Conservation (phyloP, 2,888 invertebrate species). For the Metacarcinus magister region DNA sequence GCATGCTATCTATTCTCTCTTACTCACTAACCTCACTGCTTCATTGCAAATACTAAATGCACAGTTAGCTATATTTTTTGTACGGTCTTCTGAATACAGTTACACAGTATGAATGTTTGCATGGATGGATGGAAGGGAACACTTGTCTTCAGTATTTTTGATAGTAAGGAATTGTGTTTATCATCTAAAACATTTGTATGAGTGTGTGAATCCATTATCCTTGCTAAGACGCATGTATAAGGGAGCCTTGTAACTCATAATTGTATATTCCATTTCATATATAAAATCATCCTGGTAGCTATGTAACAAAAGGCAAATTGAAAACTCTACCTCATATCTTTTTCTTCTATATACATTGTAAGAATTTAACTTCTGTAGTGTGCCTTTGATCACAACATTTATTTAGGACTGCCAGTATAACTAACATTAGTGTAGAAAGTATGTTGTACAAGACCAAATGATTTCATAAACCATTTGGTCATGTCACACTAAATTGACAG, state of each 20-base stretch:
- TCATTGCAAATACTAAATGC: not conserved
- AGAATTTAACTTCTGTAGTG: not conserved
- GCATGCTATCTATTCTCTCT: not conserved
- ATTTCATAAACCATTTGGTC: not conserved
- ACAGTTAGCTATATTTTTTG: not conserved
- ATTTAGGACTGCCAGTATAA: not conserved
- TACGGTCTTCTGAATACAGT: not conserved
- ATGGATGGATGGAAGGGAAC: not conserved
- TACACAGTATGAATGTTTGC: not conserved
- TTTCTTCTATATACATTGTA: not conserved
- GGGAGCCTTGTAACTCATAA: not conserved
- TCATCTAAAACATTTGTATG: not conserved
- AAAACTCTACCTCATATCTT: conserved; percentile 16
- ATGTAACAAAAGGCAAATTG: not conserved
- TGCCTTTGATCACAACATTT: not conserved
- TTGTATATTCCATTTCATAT: not conserved
- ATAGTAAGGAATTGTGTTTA: not conserved
- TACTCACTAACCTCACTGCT: not conserved
- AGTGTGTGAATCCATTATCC: not conserved
- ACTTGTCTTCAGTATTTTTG: not conserved
- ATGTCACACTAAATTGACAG: not conserved
- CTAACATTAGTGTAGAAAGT: not conserved
- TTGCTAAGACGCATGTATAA: not conserved
- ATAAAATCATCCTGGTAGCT: not conserved
- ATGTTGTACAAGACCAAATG: conserved; percentile 3